Percentiles rank a stretch among this genome's conserved stretches.
Conservation (phyloP, 2,888 invertebrate genomes). For the Peribatodes rhomboidaria region DNA sequence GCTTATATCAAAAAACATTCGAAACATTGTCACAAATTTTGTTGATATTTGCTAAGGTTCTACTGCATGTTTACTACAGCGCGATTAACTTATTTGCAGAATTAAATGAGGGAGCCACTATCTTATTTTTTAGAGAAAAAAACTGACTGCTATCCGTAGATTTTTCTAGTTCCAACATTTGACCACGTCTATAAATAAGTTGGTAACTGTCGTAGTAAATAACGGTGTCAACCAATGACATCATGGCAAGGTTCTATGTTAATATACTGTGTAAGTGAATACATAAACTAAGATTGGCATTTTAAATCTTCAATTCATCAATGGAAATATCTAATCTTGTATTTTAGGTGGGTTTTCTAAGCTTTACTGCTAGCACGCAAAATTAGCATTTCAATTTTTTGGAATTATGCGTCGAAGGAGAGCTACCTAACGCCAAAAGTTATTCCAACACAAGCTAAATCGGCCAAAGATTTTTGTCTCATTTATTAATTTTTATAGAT, state of each 20-base stretch:
- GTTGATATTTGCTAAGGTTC: constrained; percentile 8
- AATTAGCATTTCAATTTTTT: too few species aligned
- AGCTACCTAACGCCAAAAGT: too few species aligned
- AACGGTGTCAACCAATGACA: constrained; percentile 12
- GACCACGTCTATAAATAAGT: not conserved
- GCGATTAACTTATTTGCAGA: not conserved
- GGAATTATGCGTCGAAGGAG: too few species aligned
- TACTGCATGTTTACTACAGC: not conserved
- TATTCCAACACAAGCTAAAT: too few species aligned
- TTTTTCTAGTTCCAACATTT: not conserved
- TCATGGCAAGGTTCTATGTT: constrained; percentile 20
- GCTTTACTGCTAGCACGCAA: too few species aligned
- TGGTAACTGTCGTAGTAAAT: not conserved
- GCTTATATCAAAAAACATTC: not conserved
- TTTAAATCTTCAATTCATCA: not conserved
- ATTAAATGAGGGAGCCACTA: not conserved
- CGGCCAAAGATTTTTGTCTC: too few species aligned
- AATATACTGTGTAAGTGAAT: constrained; percentile 6
- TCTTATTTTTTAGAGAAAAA: not conserved
- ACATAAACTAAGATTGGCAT: constrained; percentile 3
- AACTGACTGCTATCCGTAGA: not conserved
- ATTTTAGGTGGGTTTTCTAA: not conserved
- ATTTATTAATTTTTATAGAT: too few species aligned
- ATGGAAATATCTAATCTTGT: constrained; percentile 2
- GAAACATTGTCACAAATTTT: constrained; percentile 15